These are phyloP conservation scores for Andrena praecox DNA, from an alignment of 2,888 invertebrate species.

Conservation along the genomic window DNA sequence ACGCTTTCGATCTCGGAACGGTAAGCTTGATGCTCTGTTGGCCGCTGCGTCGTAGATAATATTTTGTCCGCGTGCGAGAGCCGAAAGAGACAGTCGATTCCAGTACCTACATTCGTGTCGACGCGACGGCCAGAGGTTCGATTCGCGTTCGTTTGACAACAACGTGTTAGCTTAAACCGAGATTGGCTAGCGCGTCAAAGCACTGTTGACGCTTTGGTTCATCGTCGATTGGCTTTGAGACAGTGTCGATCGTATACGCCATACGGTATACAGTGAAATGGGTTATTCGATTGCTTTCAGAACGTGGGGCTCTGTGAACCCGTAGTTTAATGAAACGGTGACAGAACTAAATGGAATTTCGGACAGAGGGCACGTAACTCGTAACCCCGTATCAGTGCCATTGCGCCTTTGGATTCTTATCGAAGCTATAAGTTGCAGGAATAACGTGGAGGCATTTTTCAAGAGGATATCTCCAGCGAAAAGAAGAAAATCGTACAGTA, in stretches of 20 bases:
- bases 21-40: neutral
- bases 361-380: neutral
- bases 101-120: neutral
- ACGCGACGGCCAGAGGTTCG: neutral
- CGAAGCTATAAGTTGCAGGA: neutral
- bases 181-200: constrained; percentile 30
- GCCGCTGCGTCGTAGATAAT: too few relatives aligned
- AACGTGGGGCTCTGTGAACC: neutral
- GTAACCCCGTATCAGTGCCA: neutral
- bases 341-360: neutral
- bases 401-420: neutral
- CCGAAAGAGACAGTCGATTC: neutral
- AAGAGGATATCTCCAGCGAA: neutral
- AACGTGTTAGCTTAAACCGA: constrained; percentile 23
- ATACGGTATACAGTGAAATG: neutral
- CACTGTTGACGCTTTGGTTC: constrained; percentile 28
- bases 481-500: neutral
- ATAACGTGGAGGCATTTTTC: neutral
- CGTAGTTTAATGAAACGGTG: constrained; percentile 11
- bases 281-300: constrained; percentile 7
- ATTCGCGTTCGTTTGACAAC: constrained; percentile 19
- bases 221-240: constrained; percentile 31
- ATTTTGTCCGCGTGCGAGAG: neutral
- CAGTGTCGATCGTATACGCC: neutral
- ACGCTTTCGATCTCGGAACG: neutral